phyloP scores from a whole-genome alignment of 2,888 invertebrate genomes.

The Cosmia trapezina region DNA sequence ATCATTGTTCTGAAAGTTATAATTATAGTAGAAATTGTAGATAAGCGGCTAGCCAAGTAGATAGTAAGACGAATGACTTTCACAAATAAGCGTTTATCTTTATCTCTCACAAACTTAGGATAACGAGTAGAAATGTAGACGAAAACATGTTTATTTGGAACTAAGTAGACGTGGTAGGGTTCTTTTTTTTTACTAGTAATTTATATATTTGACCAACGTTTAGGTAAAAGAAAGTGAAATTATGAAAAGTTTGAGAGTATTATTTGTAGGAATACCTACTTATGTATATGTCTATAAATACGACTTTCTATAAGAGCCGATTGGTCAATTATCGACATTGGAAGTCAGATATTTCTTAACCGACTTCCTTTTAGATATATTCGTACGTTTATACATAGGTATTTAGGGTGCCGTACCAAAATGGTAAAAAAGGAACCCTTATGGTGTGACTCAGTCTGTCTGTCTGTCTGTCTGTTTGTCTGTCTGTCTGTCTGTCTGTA shows the following conservation, averaged over 20 bases:
- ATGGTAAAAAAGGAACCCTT: too few species aligned
- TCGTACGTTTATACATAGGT: too few species aligned
- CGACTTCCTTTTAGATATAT: too few species aligned
- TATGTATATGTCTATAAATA: background rate
- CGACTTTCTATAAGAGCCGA: background rate
- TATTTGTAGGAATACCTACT: too few species aligned
- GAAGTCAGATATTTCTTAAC: background rate
- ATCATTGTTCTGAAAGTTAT: slow-evolving; percentile 24
- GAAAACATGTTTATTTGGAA: slow-evolving; percentile 66
- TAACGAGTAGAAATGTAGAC: slow-evolving; percentile 55
- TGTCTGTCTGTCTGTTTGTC: too few species aligned
- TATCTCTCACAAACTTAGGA: slow-evolving; percentile 62
- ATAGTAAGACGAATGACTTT: slow-evolving; percentile 56
- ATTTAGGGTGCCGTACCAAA: too few species aligned
- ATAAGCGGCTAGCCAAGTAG: slow-evolving; percentile 43
- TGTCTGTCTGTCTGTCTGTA: too few species aligned
- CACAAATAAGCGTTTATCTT: slow-evolving; percentile 64
- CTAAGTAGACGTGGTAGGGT: slow-evolving; percentile 35
- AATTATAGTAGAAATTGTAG: slow-evolving; percentile 22
- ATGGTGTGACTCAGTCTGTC: too few species aligned
- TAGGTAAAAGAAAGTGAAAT: background rate
- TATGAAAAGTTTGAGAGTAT: background rate
- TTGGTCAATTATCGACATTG: too few species aligned
- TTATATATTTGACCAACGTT: slow-evolving; percentile 21
- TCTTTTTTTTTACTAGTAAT: slow-evolving; percentile 38